phyloP scores from a whole-genome alignment of 2,888 invertebrate species.

The Rhaphigaster nebulosa region DNA sequence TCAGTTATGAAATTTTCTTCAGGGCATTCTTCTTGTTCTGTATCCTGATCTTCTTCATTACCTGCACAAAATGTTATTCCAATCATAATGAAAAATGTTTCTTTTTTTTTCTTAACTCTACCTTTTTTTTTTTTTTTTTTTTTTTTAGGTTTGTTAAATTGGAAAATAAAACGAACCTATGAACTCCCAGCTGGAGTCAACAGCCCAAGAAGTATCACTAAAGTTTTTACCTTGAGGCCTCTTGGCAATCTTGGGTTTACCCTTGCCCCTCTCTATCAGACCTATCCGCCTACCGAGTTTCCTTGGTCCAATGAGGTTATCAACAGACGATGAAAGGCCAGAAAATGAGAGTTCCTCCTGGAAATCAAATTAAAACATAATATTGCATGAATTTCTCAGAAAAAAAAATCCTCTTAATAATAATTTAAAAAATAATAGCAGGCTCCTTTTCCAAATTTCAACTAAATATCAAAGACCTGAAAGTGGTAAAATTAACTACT shows the following conservation, averaged over 20 bases:
- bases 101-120: neutral
- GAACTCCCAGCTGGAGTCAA: slow-evolving; percentile 93
- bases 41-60: slow-evolving; percentile 70
- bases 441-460: neutral
- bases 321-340: slow-evolving; percentile 77
- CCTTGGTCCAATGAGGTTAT: slow-evolving; percentile 73
- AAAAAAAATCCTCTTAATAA: neutral
- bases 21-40: slow-evolving; percentile 70
- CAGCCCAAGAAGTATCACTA: slow-evolving; percentile 78
- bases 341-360: slow-evolving; percentile 65
- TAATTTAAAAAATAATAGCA: neutral
- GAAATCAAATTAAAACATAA: slow-evolving; percentile 49
- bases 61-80: slow-evolving; percentile 67
- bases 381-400: neutral
- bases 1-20: slow-evolving; percentile 65
- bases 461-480: neutral
- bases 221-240: slow-evolving; percentile 67
- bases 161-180: slow-evolving; percentile 75
- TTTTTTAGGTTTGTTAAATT: neutral
- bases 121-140: neutral
- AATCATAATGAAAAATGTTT: neutral
- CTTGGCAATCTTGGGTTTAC: slow-evolving; percentile 74
- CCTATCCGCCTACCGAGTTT: slow-evolving; percentile 65
- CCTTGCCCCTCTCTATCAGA: slow-evolving; percentile 67
- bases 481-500: no score